Conservation (phyloP, 2,888 invertebrate species). For the Archips crataeganus region DNA sequence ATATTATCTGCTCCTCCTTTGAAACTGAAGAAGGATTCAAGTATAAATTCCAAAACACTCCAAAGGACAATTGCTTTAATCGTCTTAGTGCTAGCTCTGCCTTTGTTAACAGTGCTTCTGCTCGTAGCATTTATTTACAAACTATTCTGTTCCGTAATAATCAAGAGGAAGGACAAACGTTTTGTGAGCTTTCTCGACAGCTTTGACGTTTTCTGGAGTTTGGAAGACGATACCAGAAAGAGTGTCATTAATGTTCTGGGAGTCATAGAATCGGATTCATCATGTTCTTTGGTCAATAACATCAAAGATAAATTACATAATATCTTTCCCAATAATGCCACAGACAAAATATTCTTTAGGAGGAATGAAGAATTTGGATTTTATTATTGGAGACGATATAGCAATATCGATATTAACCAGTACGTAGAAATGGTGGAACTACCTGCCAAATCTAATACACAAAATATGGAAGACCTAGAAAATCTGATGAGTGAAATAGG, state of each 20-base stretch:
- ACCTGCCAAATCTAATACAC: slow-evolving; percentile 51
- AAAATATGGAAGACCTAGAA: slow-evolving; percentile 64
- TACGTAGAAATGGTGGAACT: slow-evolving; percentile 75
- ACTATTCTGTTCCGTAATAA: slow-evolving; percentile 58
- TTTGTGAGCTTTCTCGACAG: slow-evolving; percentile 81
- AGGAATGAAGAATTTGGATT: slow-evolving; percentile 78
- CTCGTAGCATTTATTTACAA: slow-evolving; percentile 58
- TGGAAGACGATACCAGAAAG: slow-evolving; percentile 75
- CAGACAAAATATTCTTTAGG: slow-evolving; percentile 74
- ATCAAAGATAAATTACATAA: slow-evolving; percentile 58
- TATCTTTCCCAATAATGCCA: slow-evolving; percentile 49
- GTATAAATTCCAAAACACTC: slow-evolving; percentile 44
- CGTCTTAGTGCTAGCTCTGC: slow-evolving; percentile 52
- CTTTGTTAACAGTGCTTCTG: slow-evolving; percentile 52
- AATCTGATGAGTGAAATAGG: slow-evolving; percentile 67
- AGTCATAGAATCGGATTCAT: slow-evolving; percentile 68
- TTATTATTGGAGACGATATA: slow-evolving; percentile 77
- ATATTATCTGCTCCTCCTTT: slow-evolving; percentile 40
- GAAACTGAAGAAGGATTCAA: slow-evolving; percentile 41
- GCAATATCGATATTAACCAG: slow-evolving; percentile 66
- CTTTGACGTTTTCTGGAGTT: slow-evolving; percentile 83
- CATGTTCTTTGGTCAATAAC: slow-evolving; percentile 52
- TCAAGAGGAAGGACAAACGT: slow-evolving; percentile 60
- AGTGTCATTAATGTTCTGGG: slow-evolving; percentile 81
- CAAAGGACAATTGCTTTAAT: slow-evolving; percentile 48